Evolutionary conservation across 2,888 invertebrate species (phyloP).

Genomic region (Pristionchus exspectatus): DNA sequence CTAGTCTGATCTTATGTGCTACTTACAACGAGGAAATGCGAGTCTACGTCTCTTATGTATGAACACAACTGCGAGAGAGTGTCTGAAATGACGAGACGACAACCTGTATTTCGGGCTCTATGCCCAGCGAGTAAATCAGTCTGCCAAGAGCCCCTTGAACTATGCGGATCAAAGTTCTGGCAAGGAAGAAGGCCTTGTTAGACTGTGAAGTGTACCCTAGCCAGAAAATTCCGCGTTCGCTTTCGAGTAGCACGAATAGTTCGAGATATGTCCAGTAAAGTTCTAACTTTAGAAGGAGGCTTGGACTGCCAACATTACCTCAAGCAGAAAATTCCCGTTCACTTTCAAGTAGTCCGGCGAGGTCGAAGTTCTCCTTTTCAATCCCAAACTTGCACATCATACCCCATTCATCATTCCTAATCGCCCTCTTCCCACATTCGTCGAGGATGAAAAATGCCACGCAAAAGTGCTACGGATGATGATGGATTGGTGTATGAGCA

Average conservation of each 20-base stretch:
- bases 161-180: neutral
- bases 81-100: too few relatives aligned
- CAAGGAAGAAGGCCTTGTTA: neutral
- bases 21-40: neutral
- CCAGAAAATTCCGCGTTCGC: neutral
- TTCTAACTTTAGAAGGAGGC: too few relatives aligned
- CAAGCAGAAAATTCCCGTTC: neutral
- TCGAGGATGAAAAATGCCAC: constrained; percentile 17
- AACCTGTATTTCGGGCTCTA: too few relatives aligned
- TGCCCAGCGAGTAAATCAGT: neutral
- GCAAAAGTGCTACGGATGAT: constrained; percentile 39
- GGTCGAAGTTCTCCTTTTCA: neutral
- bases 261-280: too few relatives aligned
- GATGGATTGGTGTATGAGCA: constrained; percentile 18
- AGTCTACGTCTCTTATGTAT: neutral
- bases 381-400: neutral
- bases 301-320: too few relatives aligned
- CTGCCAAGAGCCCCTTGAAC: neutral
- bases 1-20: neutral
- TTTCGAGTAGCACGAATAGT: too few relatives aligned
- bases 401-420: constrained; percentile 30
- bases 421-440: constrained; percentile 29
- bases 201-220: neutral
- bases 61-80: neutral
- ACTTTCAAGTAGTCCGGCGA: neutral